phyloP scores from a whole-genome alignment of 2,797 vertebrate genomes.

The Amblyopsis hoosieri region DNA sequence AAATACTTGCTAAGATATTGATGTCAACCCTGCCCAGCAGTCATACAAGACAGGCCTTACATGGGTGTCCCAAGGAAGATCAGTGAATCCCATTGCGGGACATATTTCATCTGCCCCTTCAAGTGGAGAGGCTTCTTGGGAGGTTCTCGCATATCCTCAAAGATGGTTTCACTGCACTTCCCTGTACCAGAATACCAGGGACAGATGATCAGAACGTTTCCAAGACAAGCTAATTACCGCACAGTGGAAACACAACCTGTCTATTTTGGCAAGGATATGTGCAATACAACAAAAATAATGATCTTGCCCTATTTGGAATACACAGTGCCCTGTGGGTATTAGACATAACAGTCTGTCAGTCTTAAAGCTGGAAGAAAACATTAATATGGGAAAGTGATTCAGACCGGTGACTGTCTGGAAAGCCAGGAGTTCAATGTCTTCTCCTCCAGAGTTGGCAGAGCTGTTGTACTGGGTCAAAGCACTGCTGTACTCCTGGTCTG shows the following conservation, averaged over 20 bases:
- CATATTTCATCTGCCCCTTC: slow-evolving; percentile 83
- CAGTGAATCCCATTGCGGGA: slow-evolving; percentile 81
- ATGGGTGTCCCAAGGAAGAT: slow-evolving; percentile 81
- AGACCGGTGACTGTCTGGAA: slow-evolving; percentile 80
- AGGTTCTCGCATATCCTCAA: slow-evolving; percentile 79
- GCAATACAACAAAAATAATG: not conserved
- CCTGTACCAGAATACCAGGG: slow-evolving; percentile 48
- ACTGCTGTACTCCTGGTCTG: slow-evolving; percentile 73
- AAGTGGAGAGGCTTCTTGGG: slow-evolving; percentile 80
- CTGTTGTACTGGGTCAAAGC: slow-evolving; percentile 74
- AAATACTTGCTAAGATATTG: too few species aligned
- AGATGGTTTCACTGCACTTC: slow-evolving; percentile 81
- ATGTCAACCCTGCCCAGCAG: not conserved
- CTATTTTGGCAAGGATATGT: not conserved
- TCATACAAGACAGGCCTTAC: slow-evolving; percentile 56
- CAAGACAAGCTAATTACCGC: not conserved
- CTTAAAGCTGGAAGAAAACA: not conserved
- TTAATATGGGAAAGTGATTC: slow-evolving; percentile 6
- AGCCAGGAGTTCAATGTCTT: slow-evolving; percentile 79
- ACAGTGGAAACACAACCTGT: not conserved
- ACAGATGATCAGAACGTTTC: not conserved
- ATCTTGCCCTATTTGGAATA: not conserved
- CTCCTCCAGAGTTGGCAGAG: slow-evolving; percentile 69
- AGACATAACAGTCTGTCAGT: not conserved
- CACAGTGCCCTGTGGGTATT: not conserved